These are phyloP conservation scores for Spicauda simplicius DNA, from an alignment of 2,888 invertebrate genomes.

Conservation along the genomic window DNA sequence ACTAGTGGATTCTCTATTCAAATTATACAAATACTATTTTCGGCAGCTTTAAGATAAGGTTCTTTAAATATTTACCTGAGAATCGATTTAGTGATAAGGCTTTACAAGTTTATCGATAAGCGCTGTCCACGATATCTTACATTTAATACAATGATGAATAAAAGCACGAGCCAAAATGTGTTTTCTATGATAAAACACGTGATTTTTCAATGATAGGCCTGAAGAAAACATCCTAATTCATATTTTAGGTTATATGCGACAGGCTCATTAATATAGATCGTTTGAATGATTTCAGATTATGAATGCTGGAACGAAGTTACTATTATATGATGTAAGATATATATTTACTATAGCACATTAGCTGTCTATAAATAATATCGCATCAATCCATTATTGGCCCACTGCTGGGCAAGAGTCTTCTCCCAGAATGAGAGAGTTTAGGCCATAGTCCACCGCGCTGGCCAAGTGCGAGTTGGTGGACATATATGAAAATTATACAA, in stretches of 20 bases:
- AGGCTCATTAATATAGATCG: not conserved
- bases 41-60: conserved; percentile 32
- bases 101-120: not conserved
- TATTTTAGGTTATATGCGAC: conserved; percentile 6
- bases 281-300: conserved; percentile 13
- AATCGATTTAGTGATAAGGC: conserved; percentile 21
- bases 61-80: conserved; percentile 15
- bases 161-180: conserved; percentile 37
- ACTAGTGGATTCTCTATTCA: conserved; percentile 15
- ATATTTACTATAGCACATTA: too few relatives aligned
- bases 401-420: too few relatives aligned
- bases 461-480: too few relatives aligned
- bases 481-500: too few relatives aligned
- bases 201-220: conserved; percentile 38
- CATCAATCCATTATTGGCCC: too few relatives aligned
- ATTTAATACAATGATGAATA: conserved; percentile 23
- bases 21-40: conserved; percentile 10
- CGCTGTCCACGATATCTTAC: not conserved
- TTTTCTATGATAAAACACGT: conserved; percentile 36
- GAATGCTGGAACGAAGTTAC: not conserved
- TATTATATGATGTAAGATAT: too few relatives aligned
- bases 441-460: too few relatives aligned
- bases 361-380: too few relatives aligned
- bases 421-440: too few relatives aligned
- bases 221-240: conserved; percentile 1